Percentiles rank a stretch among this genome's conserved stretches.
Evolutionary conservation across 2,113 vertebrate genomes (phyloP).

Genomic region (Nyctereutes procyonoides): DNA sequence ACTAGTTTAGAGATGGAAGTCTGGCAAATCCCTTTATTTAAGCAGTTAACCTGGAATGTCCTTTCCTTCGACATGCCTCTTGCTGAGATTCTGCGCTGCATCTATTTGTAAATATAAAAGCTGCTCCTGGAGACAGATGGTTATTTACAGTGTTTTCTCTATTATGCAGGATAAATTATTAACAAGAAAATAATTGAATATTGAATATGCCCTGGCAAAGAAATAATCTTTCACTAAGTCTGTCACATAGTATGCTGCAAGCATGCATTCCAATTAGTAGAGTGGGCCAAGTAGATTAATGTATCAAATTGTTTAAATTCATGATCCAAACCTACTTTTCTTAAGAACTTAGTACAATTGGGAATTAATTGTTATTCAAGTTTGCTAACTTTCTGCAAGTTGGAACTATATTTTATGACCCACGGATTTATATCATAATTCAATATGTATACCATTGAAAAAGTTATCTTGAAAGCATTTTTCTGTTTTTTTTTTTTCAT

Average conservation of each 20-base stretch:
- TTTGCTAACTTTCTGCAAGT: constrained; percentile 67
- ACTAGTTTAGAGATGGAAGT: neutral
- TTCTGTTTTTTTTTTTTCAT: constrained; percentile 34
- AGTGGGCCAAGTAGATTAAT: constrained; percentile 73
- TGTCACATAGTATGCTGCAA: constrained; percentile 75
- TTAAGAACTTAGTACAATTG: constrained; percentile 59
- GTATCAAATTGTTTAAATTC: constrained; percentile 76
- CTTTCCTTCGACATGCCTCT: constrained; percentile 9
- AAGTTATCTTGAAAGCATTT: constrained; percentile 71
- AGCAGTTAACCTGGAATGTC: constrained; percentile 18
- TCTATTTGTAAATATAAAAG: constrained; percentile 82
- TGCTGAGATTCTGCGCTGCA: constrained; percentile 56
- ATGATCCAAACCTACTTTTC: constrained; percentile 64
- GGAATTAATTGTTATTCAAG: constrained; percentile 69
- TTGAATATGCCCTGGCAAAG: constrained; percentile 82
- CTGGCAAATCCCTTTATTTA: constrained; percentile 40
- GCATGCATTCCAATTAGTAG: constrained; percentile 81
- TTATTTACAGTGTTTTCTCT: constrained; percentile 83
- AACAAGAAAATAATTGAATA: constrained; percentile 86
- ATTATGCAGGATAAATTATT: constrained; percentile 84
- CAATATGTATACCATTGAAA: constrained; percentile 60
- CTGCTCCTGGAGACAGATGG: constrained; percentile 73
- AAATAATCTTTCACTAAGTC: constrained; percentile 81
- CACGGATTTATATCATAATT: constrained; percentile 47
- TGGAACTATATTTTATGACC: constrained; percentile 56